phyloP scores from a whole-genome alignment of 1,140 invertebrate genomes.

The Elymnias hypermnestra region DNA sequence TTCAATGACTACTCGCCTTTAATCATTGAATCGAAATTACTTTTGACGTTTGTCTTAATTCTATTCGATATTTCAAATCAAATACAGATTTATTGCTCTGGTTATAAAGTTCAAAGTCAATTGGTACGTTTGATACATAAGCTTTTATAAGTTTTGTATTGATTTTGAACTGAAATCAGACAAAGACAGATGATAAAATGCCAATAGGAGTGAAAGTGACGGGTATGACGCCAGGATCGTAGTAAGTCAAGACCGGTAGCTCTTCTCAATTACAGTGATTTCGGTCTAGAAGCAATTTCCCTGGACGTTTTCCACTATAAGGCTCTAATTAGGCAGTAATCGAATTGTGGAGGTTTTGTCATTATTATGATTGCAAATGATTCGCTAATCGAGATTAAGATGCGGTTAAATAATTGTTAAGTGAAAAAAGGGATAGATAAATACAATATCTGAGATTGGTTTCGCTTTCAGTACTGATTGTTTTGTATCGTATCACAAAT shows the following conservation, averaged over 20 bases:
- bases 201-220: conserved; percentile 36
- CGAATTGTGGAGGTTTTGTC: conserved; percentile 49
- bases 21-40: conserved; percentile 21
- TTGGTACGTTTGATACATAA: conserved; percentile 1
- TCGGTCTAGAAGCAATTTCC: conserved; percentile 39
- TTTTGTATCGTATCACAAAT: not conserved
- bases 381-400: conserved; percentile 42
- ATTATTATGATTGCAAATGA: conserved; percentile 53
- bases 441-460: conserved; percentile 4
- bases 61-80: no score
- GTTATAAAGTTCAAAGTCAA: conserved; percentile 8
- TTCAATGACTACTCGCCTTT: conserved; percentile 18
- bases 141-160: no score
- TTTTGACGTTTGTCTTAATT: conserved; percentile 11
- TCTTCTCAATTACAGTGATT: conserved; percentile 55
- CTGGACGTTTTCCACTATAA: conserved; percentile 35
- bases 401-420: conserved; percentile 6
- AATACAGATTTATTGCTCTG: not conserved
- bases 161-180: conserved; percentile 25
- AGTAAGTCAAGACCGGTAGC: conserved; percentile 48
- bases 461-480: not conserved
- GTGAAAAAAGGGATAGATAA: conserved; percentile 15
- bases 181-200: conserved; percentile 26
- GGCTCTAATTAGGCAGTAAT: conserved; percentile 58
- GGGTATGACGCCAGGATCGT: conserved; percentile 34